phyloP scores from a whole-genome alignment of 1,140 invertebrate genomes.

The Copidosoma floridanum region DNA sequence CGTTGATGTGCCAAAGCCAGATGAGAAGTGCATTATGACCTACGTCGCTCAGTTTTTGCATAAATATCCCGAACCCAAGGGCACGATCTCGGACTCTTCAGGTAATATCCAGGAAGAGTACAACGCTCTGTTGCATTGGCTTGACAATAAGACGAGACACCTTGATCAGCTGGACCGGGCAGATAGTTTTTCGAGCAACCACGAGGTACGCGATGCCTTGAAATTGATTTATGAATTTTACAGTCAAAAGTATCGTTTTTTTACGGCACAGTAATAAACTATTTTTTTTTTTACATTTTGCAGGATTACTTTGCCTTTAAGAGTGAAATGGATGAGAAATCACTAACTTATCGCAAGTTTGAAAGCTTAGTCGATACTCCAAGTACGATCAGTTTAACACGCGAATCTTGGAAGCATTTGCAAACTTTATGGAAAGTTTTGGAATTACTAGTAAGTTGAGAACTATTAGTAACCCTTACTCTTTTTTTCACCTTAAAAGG shows the following conservation, averaged over 20 bases:
- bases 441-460: conserved; percentile 58
- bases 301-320: conserved; percentile 71
- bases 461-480: too few relatives aligned
- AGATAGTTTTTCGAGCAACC: conserved; percentile 55
- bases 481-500: too few relatives aligned
- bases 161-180: conserved; percentile 62
- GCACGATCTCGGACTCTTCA: conserved; percentile 66
- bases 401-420: conserved; percentile 77
- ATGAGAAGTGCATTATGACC: conserved; percentile 99
- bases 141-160: conserved; percentile 71
- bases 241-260: too few relatives aligned
- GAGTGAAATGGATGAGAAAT: conserved; percentile 69
- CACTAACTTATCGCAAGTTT: conserved; percentile 69
- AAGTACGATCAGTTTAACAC: conserved; percentile 74
- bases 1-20: conserved; percentile 94
- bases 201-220: conserved; percentile 49
- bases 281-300: too few relatives aligned
- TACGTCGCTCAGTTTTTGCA: conserved; percentile 98
- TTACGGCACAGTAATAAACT: too few relatives aligned
- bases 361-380: conserved; percentile 74
- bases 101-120: conserved; percentile 78
- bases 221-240: conserved; percentile 11
- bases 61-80: conserved; percentile 85
- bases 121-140: conserved; percentile 76
- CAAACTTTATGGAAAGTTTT: conserved; percentile 75